These are phyloP conservation scores for Drosophila pandora DNA, from an alignment of 1,140 invertebrate genomes.

Conservation along the genomic window DNA sequence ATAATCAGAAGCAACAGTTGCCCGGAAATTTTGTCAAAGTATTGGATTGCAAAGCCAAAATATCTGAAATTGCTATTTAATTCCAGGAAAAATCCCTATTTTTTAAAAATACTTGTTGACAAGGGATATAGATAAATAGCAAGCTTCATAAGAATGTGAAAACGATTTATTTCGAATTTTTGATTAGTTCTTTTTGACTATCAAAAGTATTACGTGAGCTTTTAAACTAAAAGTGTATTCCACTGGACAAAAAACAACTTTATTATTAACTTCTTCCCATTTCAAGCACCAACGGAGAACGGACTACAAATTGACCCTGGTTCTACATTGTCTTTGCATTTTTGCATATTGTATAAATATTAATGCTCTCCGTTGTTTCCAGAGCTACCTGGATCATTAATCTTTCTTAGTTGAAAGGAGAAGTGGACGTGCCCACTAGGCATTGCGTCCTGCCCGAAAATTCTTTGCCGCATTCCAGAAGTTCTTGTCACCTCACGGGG, in stretches of 20 bases:
- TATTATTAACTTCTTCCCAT: slow-evolving; percentile 8
- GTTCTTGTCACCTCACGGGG: slow-evolving; percentile 27
- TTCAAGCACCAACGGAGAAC: slow-evolving; percentile 20
- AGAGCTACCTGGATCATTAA: slow-evolving; percentile 63
- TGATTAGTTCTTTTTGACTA: background rate
- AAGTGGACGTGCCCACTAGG: slow-evolving; percentile 24
- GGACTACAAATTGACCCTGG: slow-evolving; percentile 63
- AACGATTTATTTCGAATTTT: background rate
- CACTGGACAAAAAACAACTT: background rate
- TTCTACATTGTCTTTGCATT: slow-evolving; percentile 27
- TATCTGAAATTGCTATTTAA: slow-evolving; percentile 3
- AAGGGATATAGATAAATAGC: background rate
- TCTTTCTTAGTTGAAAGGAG: slow-evolving; percentile 54
- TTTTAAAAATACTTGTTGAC: background rate
- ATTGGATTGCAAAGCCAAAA: slow-evolving; percentile 11
- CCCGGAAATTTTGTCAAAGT: slow-evolving; percentile 32
- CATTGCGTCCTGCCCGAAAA: slow-evolving; percentile 40
- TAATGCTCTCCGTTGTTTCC: slow-evolving; percentile 50
- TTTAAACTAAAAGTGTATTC: too few species aligned
- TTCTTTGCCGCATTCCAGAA: slow-evolving; percentile 30
- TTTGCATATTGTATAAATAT: slow-evolving; percentile 68
- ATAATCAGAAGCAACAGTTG: slow-evolving; percentile 55
- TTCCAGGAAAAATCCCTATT: slow-evolving; percentile 12
- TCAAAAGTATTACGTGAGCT: too few species aligned
- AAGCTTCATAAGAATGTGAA: background rate